Base-by-base conservation (phyloP, 2,888 invertebrate genomes). In the Drosophila gaucha region DNA sequence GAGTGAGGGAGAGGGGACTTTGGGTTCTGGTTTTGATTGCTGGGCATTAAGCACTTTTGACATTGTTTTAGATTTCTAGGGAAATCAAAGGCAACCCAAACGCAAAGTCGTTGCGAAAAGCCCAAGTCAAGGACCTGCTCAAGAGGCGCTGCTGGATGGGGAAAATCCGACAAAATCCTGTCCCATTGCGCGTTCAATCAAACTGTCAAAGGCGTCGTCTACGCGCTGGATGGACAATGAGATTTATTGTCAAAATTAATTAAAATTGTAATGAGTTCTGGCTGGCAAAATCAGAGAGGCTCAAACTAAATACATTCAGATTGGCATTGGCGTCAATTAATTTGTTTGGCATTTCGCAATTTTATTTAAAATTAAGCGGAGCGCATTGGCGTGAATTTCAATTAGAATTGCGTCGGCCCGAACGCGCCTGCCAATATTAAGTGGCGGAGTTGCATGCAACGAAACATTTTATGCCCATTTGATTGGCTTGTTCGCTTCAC, bases 201-300 rank as follows among this genome's bases (percentile, higher is more conserved):
- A 80, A 74, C 66, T 86, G 82, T 78, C 82, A 78, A 74, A 63
- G 59, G 54, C 62, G 54, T 36, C 10, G 39, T 22, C 67, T 39
- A 16, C 2, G 20, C 30, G 57, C 22, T 36, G 59, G 39, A 33
- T 35, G 14, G 18, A 55, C 74, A 67, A 55, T 55, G 52, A 56
- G 78, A 79, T 76, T 82, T 79, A 79, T 83, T 80, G 83, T 86
- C 78, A 86, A 86, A 86, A 83, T 83, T 83, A 83, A 83, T 83
- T 83, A 83, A 83, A 86, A 84, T 84, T 86, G 86, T 83, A 86
- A 83, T 83, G 84, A 86, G 86, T 49, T 66, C 31, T 26, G 72
- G 22, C 39, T 31, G 63, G 41, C 24, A 5, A 58, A 72, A 74
- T 78, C 60, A 49, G 55, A 50, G 38, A 24, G 18, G 52, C 54